Conservation (phyloP, 2,113 vertebrate species). For the Electrona antarctica region DNA sequence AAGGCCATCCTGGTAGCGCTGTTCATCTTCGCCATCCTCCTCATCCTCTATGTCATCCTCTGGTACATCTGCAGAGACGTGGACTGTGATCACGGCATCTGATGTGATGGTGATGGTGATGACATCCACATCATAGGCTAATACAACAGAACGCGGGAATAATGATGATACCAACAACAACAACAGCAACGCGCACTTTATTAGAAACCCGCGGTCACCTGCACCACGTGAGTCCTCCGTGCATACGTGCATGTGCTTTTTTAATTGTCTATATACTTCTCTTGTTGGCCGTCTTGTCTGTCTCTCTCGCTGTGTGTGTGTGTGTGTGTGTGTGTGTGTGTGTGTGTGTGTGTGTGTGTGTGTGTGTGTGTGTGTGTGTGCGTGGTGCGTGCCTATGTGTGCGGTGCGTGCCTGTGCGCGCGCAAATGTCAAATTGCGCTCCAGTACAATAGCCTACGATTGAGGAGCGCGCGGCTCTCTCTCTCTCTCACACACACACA, state of each 20-base stretch:
- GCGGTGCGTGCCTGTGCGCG: not conserved
- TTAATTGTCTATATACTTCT: not conserved
- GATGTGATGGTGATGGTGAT: conserved; percentile 64
- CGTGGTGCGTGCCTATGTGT: conserved; percentile 7
- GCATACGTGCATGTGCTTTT: not conserved
- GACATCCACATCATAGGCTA: no score
- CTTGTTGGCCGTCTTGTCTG: conserved; percentile 1
- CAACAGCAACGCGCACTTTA: conserved; percentile 47
- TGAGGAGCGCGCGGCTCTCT: no score
- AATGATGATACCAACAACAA: not conserved
- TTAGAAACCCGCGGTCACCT: conserved; percentile 69
- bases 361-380: not conserved
- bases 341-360: no score
- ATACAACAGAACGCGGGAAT: conserved; percentile 1
- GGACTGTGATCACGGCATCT: conserved; percentile 97
- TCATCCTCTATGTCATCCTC: conserved; percentile 97
- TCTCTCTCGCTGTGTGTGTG: not conserved
- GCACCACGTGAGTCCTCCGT: conserved; percentile 75
- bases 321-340: not conserved
- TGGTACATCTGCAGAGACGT: conserved; percentile 99
- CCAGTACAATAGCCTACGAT: no score
- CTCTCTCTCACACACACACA: no score
- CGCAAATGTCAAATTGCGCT: not conserved
- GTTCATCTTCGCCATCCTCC: conserved; percentile 97
- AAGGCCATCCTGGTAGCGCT: conserved; percentile 95